Conservation (phyloP, 2,113 vertebrate species). For the Saimiri boliviensis region DNA sequence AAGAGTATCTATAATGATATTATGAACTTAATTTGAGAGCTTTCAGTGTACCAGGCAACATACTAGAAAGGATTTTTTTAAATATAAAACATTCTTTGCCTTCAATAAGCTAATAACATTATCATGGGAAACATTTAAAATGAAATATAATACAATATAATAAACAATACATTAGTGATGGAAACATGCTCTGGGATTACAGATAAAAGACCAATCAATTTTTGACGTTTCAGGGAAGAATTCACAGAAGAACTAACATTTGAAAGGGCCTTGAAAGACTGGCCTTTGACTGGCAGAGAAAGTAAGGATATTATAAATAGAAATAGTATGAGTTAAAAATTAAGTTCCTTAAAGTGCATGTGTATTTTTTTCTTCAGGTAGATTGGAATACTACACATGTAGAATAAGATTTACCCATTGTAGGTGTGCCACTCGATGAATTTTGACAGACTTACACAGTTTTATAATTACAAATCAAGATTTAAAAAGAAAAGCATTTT, state of each 20-base stretch:
- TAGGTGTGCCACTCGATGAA: background rate
- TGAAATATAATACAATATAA: background rate
- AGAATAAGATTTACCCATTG: background rate
- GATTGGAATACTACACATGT: background rate
- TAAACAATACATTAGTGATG: background rate
- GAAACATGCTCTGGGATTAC: background rate
- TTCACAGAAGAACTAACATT: background rate
- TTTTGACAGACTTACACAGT: background rate
- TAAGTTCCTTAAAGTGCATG: background rate
- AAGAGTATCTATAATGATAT: background rate
- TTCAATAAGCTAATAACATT: background rate
- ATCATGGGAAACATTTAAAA: background rate
- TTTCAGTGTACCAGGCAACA: background rate
- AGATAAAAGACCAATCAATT: background rate
- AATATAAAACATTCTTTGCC: background rate
- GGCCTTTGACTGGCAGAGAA: background rate
- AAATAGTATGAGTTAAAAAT: background rate
- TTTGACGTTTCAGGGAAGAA: background rate
- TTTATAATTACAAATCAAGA: background rate
- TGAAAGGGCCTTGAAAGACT: background rate
- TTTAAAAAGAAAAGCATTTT: background rate
- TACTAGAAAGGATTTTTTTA: background rate
- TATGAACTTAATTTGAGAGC: background rate
- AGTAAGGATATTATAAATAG: background rate
- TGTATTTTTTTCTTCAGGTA: background rate